These are phyloP conservation scores for Meloe dianella DNA, from an alignment of 2,888 invertebrate genomes.

Conservation along the genomic window DNA sequence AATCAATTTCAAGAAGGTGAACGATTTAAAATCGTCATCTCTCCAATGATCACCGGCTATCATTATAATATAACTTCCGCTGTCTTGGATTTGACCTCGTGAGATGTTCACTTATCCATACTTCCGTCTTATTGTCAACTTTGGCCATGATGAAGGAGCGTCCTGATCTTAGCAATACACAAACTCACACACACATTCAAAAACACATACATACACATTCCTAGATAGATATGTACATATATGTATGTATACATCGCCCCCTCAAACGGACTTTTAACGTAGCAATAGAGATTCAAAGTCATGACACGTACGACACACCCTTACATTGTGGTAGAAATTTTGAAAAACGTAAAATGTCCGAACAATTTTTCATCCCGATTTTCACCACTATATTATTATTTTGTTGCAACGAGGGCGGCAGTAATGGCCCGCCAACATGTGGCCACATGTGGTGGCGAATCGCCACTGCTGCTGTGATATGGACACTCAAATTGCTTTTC, in stretches of 20 bases:
- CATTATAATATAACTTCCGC: conserved; percentile 55
- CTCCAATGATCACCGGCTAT: conserved; percentile 48
- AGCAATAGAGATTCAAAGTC: conserved; percentile 38
- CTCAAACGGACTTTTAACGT: not conserved
- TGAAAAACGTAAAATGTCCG: conserved; percentile 57
- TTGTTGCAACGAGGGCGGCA: conserved; percentile 45
- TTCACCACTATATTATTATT: conserved; percentile 59
- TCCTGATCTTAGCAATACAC: conserved; percentile 28
- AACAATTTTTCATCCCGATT: conserved; percentile 60
- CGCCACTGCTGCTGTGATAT: conserved; percentile 49
- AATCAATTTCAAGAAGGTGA: conserved; percentile 47
- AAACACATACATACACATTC: not conserved
- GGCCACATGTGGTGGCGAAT: conserved; percentile 53
- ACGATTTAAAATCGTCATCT: conserved; percentile 33
- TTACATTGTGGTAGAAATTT: conserved; percentile 50
- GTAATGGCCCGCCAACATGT: conserved; percentile 58
- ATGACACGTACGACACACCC: conserved; percentile 58
- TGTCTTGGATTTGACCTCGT: conserved; percentile 53
- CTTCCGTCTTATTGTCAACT: conserved; percentile 52
- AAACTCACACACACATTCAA: not conserved
- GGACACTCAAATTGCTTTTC: conserved; percentile 48
- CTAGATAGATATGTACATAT: not conserved
- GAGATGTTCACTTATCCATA: conserved; percentile 57
- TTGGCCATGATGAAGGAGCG: conserved; percentile 28
- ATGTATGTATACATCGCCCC: not conserved